Percentiles rank a stretch among this genome's conserved stretches.
Conservation (phyloP, 2,113 vertebrate genomes). For the Chitala chitala region DNA sequence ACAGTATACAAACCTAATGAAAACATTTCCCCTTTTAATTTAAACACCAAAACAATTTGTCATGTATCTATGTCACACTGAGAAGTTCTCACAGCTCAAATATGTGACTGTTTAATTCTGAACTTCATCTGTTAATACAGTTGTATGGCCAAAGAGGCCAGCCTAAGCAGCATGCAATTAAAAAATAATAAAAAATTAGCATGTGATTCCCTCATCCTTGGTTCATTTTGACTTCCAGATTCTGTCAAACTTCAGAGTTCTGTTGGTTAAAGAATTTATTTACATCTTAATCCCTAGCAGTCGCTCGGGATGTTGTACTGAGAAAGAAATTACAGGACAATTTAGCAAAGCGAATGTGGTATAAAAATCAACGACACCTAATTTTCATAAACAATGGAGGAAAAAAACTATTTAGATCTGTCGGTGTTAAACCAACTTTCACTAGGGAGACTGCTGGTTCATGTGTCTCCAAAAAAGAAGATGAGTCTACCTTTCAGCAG, state of each 20-base stretch:
- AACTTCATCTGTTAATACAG: too few species aligned
- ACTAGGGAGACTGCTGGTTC: constrained; percentile 58
- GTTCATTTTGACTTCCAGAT: background rate
- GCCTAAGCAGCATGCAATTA: too few species aligned
- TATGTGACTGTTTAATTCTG: background rate
- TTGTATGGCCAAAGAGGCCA: background rate
- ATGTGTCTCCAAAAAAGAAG: too few species aligned
- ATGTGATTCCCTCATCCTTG: background rate
- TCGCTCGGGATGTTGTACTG: background rate
- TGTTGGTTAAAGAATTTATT: background rate
- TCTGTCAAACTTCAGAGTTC: background rate
- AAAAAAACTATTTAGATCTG: background rate
- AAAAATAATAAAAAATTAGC: too few species aligned
- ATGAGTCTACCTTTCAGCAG: too few species aligned
- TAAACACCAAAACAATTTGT: too few species aligned
- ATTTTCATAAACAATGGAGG: background rate
- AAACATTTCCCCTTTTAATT: too few species aligned
- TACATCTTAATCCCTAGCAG: background rate
- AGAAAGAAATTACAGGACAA: background rate
- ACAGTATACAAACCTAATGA: too few species aligned
- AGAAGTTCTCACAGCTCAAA: background rate
- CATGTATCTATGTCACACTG: too few species aligned
- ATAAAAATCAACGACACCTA: background rate
- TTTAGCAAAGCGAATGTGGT: background rate
- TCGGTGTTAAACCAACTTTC: constrained; percentile 12